Percentiles rank a stretch among this genome's conserved stretches.
Conservation (phyloP, 2,113 vertebrate species). For the Ciconia stormi region DNA sequence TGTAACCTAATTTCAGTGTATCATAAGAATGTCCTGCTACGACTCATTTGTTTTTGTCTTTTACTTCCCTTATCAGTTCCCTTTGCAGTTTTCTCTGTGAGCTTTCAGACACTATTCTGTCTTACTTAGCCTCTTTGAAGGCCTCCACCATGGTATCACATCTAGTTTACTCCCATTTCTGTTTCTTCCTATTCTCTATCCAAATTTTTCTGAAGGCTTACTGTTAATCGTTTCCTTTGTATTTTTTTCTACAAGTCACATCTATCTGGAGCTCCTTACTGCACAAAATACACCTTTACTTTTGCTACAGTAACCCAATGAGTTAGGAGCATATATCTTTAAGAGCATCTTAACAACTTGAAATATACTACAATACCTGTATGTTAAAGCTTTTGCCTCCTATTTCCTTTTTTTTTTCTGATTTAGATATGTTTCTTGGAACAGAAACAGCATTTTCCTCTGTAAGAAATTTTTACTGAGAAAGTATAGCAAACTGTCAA, state of each 20-base stretch:
- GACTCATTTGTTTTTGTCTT: background rate
- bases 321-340: background rate
- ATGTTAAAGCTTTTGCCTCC: background rate
- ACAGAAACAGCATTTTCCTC: constrained; percentile 1
- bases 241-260: background rate
- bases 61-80: background rate
- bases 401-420: background rate
- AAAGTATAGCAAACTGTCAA: constrained; percentile 48
- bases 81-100: background rate
- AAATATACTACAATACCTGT: background rate
- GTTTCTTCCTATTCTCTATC: background rate
- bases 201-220: background rate
- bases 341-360: background rate
- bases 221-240: background rate
- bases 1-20: background rate
- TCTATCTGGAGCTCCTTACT: background rate
- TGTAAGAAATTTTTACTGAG: background rate
- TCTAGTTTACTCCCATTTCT: background rate
- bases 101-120: background rate
- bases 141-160: background rate
- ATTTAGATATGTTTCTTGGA: constrained; percentile 23
- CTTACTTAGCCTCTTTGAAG: background rate
- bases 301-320: background rate
- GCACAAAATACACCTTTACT: background rate
- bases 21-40: background rate